These are phyloP conservation scores for Craniophora ligustri DNA, from an alignment of 2,888 invertebrate species.

Conservation along the genomic window DNA sequence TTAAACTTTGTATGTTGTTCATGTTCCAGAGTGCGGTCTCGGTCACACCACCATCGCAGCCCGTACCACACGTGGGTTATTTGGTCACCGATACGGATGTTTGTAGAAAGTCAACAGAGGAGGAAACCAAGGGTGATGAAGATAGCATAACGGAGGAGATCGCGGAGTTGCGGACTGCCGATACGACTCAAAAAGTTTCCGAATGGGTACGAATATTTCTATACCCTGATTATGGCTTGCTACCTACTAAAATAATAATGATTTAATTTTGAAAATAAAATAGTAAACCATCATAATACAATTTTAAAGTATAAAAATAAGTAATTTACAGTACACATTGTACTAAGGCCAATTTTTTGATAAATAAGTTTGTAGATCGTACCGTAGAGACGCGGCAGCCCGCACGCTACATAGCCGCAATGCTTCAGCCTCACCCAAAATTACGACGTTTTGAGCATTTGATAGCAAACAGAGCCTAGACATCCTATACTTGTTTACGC, in stretches of 20 bases:
- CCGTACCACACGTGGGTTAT: constrained; percentile 63
- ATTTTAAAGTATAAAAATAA: neutral
- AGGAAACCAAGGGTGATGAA: constrained; percentile 57
- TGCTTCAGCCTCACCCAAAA: constrained; percentile 14
- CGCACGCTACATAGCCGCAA: constrained; percentile 56
- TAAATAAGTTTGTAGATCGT: neutral
- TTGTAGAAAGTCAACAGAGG: constrained; percentile 34
- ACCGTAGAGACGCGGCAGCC: constrained; percentile 65
- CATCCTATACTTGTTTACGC: constrained; percentile 1
- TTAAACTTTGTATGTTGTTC: constrained; percentile 4
- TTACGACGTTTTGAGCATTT: neutral
- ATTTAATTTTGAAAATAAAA: constrained; percentile 13
- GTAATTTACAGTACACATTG: neutral
- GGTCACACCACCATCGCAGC: constrained; percentile 52
- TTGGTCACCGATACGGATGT: constrained; percentile 40
- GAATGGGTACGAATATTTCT: constrained; percentile 71
- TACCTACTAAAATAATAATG: too few relatives aligned
- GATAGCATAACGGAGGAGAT: constrained; percentile 77
- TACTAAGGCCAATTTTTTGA: neutral
- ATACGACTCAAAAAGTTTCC: constrained; percentile 61
- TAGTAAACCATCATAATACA: neutral
- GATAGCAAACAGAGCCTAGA: constrained; percentile 3
- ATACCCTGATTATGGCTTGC: too few relatives aligned
- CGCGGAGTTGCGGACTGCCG: constrained; percentile 67
- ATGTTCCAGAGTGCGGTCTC: constrained; percentile 59